Conservation (phyloP, 2,113 vertebrate species). For the Damaliscus lunatus region DNA sequence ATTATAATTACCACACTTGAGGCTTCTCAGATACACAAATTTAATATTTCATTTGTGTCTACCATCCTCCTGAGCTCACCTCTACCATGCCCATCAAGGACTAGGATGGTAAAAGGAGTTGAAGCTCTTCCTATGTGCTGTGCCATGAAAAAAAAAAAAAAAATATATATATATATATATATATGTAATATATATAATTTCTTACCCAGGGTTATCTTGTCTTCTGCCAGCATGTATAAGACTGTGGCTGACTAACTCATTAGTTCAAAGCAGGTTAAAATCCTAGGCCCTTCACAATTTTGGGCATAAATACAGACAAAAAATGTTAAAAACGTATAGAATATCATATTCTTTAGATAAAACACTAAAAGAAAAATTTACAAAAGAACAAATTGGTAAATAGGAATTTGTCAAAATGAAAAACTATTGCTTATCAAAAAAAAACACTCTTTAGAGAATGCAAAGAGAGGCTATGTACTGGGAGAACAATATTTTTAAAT, state of each 20-base stretch:
- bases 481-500: not conserved
- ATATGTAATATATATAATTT: not conserved
- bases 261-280: not conserved
- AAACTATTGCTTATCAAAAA: not conserved
- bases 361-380: not conserved
- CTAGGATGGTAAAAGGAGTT: not conserved
- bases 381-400: not conserved
- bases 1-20: not conserved
- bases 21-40: not conserved
- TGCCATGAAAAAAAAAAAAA: too few species aligned
- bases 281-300: not conserved
- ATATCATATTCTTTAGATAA: not conserved
- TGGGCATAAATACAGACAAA: not conserved
- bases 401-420: not conserved
- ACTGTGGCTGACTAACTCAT: not conserved
- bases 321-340: not conserved
- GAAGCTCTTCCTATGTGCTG: not conserved
- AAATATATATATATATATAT: not conserved
- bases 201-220: not conserved
- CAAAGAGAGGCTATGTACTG: not conserved
- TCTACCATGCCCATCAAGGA: not conserved
- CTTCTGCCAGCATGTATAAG: not conserved
- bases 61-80: not conserved
- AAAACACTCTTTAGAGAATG: not conserved
- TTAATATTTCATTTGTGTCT: not conserved